Evolutionary conservation across 2,888 invertebrate species (phyloP), one percentile per base, ranked within the genome.

Genomic region (Macrosiphum euphorbiae): DNA sequence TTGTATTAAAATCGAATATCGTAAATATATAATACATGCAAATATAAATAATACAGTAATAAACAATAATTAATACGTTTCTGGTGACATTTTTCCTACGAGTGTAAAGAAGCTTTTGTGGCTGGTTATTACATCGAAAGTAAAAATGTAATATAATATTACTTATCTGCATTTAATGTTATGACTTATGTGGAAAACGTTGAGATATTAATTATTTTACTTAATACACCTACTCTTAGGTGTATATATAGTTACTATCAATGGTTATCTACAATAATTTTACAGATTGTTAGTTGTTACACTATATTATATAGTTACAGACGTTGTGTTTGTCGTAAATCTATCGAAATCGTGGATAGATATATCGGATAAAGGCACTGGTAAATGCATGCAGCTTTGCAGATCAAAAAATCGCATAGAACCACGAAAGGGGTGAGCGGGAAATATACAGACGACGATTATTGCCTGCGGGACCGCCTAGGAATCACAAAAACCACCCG

Each of bases 401-500:
- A 78, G 78, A 20, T 78, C 2, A 20, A 41, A 78, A 78, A 8
- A 78, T 78, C 20, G 20, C 35, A 41, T 35, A 26, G 20, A 78
- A 1, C 11, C 16, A 2, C n/a, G 35, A 78, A 78, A 78, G 78
- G 78, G 35, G 78, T 78, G 35, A 35, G 35, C 5, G 16, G 16
- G 67, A n/a, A 7, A 78, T 35, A 7, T n/a, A 20, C 35, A 78
- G 35, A 78, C 78, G 78, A 35, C 78, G 78, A 78, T 78, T 61
- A 47, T 47, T 58, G 78, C 78, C 78, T 35, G 35, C 35, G 35
- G 78, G 35, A 78, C 78, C 20, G 7, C 35, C 16, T 26, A 11
- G 35, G 24, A 91, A 55, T 84, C 86, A 44, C 61, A 58, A 90
- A n/a, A 78, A 85, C 91, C 50, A 78, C 78, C 78, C 78, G 20